phyloP scores from a whole-genome alignment of 2,888 invertebrate genomes.

The Epistrophe grossulariae region DNA sequence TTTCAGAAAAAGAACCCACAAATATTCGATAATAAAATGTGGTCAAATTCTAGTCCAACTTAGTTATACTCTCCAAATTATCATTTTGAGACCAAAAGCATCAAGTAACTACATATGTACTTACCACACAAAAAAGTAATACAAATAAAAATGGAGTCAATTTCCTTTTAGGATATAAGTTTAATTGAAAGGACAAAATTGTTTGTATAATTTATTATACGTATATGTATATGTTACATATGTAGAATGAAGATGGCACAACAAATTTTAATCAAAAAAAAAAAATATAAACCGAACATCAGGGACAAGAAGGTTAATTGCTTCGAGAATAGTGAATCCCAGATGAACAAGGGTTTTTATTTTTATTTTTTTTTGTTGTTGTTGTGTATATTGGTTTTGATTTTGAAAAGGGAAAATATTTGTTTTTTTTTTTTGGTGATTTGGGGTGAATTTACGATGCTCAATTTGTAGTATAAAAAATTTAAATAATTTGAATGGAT shows the following conservation, averaged over 20 bases:
- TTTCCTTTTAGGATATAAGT: neutral
- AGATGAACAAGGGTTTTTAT: conserved; percentile 11
- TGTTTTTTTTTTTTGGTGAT: neutral
- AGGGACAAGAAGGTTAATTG: conserved; percentile 36
- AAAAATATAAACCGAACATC: conserved; percentile 14
- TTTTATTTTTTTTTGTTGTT: neutral
- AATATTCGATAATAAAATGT: neutral
- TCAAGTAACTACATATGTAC: neutral
- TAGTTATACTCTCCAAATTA: neutral
- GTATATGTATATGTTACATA: neutral
- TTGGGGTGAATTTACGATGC: conserved; percentile 4
- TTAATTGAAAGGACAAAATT: conserved; percentile 5
- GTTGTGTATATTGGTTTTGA: conserved; percentile 18
- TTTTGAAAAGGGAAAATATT: neutral
- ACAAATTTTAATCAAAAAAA: conserved; percentile 30
- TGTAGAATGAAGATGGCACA: conserved; percentile 2
- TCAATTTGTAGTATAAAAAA: neutral
- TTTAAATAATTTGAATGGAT: neutral
- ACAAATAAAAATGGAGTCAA: neutral
- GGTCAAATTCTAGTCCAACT: neutral
- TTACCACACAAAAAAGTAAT: neutral
- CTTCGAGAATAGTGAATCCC: conserved; percentile 31
- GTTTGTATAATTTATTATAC: neutral
- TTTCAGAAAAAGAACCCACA: neutral
- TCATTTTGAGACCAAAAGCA: neutral